Evolutionary conservation across 1,140 invertebrate genomes (phyloP).

Genomic region (Rhopalosiphum padi): DNA sequence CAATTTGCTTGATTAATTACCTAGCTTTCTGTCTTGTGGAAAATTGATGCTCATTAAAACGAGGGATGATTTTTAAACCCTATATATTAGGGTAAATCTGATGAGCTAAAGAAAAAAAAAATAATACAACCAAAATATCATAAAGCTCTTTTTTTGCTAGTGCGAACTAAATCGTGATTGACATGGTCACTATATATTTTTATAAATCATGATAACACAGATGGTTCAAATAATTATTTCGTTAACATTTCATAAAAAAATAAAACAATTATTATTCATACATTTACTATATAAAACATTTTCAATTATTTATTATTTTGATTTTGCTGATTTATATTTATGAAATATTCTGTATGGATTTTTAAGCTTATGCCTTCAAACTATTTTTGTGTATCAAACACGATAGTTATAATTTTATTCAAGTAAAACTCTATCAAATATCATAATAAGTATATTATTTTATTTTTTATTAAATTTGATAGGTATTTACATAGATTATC

Average conservation of each 20-base stretch:
- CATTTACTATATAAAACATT: neutral
- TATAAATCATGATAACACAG: neutral
- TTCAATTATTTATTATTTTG: neutral
- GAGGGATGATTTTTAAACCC: neutral
- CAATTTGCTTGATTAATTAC: conserved; percentile 46
- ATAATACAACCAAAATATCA: neutral
- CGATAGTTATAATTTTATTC: neutral
- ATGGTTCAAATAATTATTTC: neutral
- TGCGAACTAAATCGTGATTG: neutral
- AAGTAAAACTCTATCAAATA: neutral
- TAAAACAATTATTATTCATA: neutral
- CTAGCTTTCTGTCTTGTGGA: conserved; percentile 18
- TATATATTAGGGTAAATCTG: neutral
- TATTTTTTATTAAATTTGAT: neutral
- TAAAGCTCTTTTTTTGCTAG: neutral
- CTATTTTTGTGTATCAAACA: neutral
- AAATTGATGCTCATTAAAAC: conserved; percentile 31
- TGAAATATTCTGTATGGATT: no score
- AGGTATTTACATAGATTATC: neutral
- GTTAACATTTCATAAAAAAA: neutral
- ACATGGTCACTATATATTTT: neutral
- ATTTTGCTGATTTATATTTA: neutral
- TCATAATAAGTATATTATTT: neutral
- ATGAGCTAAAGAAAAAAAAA: conserved; percentile 19
- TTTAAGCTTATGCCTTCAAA: neutral